These are phyloP conservation scores for Aethes cnicana DNA, from an alignment of 2,888 invertebrate genomes.

Conservation along the genomic window DNA sequence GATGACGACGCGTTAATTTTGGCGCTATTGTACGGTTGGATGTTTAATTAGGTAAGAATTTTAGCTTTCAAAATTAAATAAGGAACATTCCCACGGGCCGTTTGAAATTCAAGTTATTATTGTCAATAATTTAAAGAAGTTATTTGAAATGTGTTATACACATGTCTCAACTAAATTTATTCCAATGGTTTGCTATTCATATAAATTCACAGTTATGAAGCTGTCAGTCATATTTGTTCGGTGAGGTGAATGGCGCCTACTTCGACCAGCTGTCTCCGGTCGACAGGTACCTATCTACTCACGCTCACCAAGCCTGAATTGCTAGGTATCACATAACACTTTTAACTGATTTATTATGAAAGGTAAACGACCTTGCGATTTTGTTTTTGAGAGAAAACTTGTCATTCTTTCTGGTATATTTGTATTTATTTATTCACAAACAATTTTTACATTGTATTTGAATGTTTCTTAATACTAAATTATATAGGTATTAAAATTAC, in stretches of 20 bases:
- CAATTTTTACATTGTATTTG: no score
- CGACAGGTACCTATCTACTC: conserved; percentile 13
- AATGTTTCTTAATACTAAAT: no score
- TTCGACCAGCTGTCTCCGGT: conserved; percentile 12
- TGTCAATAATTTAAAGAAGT: conserved; percentile 20
- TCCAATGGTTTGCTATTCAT: not conserved
- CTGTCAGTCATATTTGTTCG: conserved; percentile 25
- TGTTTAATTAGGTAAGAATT: conserved; percentile 27
- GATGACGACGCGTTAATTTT: conserved; percentile 22
- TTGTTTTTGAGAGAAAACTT: not conserved
- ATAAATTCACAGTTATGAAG: conserved; percentile 21
- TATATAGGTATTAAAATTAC: no score
- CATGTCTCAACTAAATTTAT: not conserved
- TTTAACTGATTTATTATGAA: conserved; percentile 19
- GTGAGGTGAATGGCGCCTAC: conserved; percentile 20
- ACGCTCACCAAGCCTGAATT: conserved; percentile 10
- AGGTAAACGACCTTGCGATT: conserved; percentile 23
- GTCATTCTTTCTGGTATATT: not conserved
- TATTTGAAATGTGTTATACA: not conserved
- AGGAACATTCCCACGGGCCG: conserved; percentile 20
- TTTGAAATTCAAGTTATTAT: conserved; percentile 8
- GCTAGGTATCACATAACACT: conserved; percentile 11
- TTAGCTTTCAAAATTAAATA: conserved; percentile 28
- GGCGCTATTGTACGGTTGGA: conserved; percentile 16
- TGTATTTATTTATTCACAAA: no score